Conservation (phyloP, 2,797 vertebrate genomes). For the Tachyglossus aculeatus region DNA sequence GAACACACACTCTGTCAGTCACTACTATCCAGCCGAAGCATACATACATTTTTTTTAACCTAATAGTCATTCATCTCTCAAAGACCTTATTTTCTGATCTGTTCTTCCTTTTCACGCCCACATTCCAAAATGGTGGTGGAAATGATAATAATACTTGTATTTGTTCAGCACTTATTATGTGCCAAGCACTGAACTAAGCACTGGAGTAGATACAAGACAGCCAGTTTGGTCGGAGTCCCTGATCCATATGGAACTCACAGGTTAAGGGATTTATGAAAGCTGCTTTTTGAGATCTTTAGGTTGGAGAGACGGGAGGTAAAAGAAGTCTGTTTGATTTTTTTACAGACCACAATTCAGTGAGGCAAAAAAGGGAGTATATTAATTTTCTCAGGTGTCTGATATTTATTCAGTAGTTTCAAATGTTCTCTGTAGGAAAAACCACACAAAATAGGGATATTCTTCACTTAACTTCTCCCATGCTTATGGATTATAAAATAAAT, state of each 20-base stretch:
- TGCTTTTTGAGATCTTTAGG: neutral
- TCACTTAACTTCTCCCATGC: neutral
- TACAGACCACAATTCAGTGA: neutral
- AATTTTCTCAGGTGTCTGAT: neutral
- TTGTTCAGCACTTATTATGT: too few relatives aligned
- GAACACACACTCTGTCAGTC: too few relatives aligned
- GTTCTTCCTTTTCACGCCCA: too few relatives aligned
- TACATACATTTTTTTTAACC: too few relatives aligned
- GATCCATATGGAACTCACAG: neutral
- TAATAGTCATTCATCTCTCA: too few relatives aligned
- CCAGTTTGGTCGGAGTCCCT: too few relatives aligned
- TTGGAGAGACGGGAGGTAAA: neutral
- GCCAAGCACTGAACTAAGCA: too few relatives aligned
- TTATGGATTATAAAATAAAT: neutral
- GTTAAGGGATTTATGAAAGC: neutral
- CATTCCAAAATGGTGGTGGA: too few relatives aligned
- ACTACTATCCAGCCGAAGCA: too few relatives aligned
- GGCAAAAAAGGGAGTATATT: neutral
- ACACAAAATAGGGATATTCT: neutral
- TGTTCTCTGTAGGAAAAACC: neutral
- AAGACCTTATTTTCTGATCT: too few relatives aligned
- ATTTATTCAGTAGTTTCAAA: neutral
- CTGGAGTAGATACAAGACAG: too few relatives aligned
- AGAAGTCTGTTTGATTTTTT: neutral
- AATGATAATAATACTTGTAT: too few relatives aligned